These are phyloP conservation scores for Ammodytes marinus DNA, from an alignment of 2,113 vertebrate species.

Conservation along the genomic window DNA sequence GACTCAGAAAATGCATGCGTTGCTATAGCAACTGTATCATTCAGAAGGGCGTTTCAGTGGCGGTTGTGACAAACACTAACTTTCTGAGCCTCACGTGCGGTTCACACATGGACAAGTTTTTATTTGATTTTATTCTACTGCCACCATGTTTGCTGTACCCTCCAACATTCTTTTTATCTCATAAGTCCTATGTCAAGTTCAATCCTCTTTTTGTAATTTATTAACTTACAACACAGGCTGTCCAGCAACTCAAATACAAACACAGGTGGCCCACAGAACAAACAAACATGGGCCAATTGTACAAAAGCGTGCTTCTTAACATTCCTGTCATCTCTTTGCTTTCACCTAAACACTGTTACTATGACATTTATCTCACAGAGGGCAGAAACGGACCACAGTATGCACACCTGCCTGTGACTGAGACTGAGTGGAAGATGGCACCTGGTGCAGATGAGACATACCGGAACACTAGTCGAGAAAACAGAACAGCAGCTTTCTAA, in stretches of 20 bases:
- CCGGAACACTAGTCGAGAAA: slow-evolving; percentile 10
- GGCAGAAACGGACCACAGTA: slow-evolving; percentile 25
- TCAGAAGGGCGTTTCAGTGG: slow-evolving; percentile 3
- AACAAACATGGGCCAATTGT: slow-evolving; percentile 41
- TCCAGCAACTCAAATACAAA: slow-evolving; percentile 43
- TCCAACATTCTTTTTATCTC: slow-evolving; percentile 18
- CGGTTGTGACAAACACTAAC: slow-evolving; percentile 25
- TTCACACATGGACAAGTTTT: neutral
- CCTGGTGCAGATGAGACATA: slow-evolving; percentile 41
- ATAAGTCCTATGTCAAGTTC: slow-evolving; percentile 11
- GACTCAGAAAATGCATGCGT: slow-evolving; percentile 23
- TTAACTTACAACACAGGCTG: slow-evolving; percentile 15
- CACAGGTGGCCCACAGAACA: slow-evolving; percentile 27
- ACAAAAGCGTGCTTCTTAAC: slow-evolving; percentile 53
- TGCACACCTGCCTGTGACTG: slow-evolving; percentile 26
- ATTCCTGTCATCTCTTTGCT: slow-evolving; percentile 54
- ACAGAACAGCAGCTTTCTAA: slow-evolving; percentile 54
- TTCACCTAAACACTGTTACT: slow-evolving; percentile 35
- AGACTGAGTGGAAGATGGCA: slow-evolving; percentile 36
- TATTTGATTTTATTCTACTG: neutral
- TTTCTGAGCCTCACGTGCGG: slow-evolving; percentile 19
- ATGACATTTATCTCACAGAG: slow-evolving; percentile 59
- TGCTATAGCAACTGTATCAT: slow-evolving; percentile 63
- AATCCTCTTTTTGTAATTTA: slow-evolving; percentile 33
- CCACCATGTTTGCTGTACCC: slow-evolving; percentile 1